Percentiles rank a stretch among this genome's conserved stretches.
These are phyloP conservation scores for Macroglossus sobrinus DNA, from an alignment of 2,113 vertebrate species.

Conservation along the genomic window DNA sequence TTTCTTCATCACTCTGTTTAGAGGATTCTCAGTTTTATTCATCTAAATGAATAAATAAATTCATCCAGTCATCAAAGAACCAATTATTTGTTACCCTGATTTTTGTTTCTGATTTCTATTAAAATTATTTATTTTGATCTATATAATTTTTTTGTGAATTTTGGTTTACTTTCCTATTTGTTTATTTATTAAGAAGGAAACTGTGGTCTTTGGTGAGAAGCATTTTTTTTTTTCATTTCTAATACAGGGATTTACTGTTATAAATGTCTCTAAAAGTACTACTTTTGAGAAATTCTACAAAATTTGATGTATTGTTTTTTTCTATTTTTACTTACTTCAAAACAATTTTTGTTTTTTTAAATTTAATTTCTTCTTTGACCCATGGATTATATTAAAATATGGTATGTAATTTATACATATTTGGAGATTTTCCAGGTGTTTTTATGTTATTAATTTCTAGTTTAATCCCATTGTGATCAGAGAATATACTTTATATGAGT, in stretches of 20 bases:
- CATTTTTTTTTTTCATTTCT: neutral
- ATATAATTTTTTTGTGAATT: neutral
- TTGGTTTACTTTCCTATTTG: neutral
- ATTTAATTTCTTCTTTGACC: neutral
- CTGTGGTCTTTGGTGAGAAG: neutral
- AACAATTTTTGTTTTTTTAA: neutral
- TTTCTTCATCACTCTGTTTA: neutral
- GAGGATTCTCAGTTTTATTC: neutral
- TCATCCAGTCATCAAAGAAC: neutral
- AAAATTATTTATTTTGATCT: neutral
- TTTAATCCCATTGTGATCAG: neutral
- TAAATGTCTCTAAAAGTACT: neutral
- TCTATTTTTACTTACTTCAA: neutral
- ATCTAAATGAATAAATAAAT: neutral
- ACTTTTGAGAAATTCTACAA: neutral
- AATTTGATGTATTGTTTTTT: neutral
- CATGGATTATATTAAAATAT: neutral
- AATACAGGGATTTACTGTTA: neutral
- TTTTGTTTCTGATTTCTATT: neutral
- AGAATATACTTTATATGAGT: neutral
- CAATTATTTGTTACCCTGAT: neutral
- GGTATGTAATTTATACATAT: neutral
- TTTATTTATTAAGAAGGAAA: neutral
- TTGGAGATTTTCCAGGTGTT: neutral
- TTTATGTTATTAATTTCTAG: neutral